These are phyloP conservation scores for Acanthopagrus latus DNA, from an alignment of 2,797 vertebrate genomes.

Conservation along the genomic window DNA sequence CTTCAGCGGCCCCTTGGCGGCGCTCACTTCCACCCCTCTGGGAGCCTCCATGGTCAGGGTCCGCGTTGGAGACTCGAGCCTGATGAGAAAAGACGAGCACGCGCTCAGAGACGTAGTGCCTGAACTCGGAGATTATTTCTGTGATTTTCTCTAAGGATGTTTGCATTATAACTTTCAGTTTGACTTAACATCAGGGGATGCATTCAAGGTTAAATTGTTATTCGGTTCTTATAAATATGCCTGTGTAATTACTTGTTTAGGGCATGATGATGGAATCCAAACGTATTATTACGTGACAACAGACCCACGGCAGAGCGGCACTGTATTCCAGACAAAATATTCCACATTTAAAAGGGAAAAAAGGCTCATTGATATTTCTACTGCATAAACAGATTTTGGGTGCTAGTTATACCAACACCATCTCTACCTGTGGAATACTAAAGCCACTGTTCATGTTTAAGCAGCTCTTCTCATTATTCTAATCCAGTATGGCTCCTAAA, in stretches of 20 bases:
- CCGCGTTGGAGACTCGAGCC: conserved; percentile 92
- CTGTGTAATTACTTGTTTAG: conserved; percentile 43
- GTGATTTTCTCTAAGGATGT: conserved; percentile 14
- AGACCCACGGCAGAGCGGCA: conserved; percentile 15
- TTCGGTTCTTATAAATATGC: conserved; percentile 21
- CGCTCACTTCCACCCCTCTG: conserved; percentile 91
- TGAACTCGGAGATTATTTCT: conserved; percentile 24
- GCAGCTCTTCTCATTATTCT: conserved; percentile 52
- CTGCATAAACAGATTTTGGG: conserved; percentile 3
- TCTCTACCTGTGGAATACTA: conserved; percentile 39
- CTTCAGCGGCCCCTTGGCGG: conserved; percentile 88
- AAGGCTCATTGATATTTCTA: conserved; percentile 23
- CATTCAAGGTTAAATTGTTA: conserved; percentile 36
- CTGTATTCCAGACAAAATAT: conserved; percentile 24
- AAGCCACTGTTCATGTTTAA: conserved; percentile 42
- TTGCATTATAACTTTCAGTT: conserved; percentile 31
- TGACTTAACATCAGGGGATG: conserved; percentile 15
- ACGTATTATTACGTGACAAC: conserved; percentile 9
- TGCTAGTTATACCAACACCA: conserved; percentile 5
- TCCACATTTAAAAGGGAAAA: conserved; percentile 1
- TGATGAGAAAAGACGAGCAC: conserved; percentile 60
- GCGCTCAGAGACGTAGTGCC: background rate
- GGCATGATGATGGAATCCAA: conserved; percentile 38
- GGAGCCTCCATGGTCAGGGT: conserved; percentile 94
- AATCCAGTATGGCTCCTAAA: conserved; percentile 44